Base-by-base conservation (phyloP, 2,797 vertebrate species). In the Galago senegalensis region DNA sequence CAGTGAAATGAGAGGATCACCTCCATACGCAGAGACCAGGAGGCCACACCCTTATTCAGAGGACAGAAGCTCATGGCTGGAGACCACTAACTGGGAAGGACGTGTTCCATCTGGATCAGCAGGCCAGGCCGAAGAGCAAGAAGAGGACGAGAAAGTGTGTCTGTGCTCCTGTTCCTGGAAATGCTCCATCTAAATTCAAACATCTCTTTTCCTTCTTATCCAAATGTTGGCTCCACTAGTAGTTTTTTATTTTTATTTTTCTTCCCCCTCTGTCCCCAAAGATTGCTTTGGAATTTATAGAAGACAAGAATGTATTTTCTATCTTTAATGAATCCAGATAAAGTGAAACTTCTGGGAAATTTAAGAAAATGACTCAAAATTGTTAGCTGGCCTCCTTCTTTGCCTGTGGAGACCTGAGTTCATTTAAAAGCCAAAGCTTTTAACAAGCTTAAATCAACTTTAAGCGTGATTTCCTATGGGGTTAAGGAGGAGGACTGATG, bases 91-190 rank as follows among this genome's bases (percentile, higher is more conserved):
- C 29, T 93, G 70, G 95, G 40, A 93, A 86, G 12, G 0, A 0
- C 2, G 7, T 6, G 5, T 53, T 61, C 61, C 23, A 3, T 27
- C 58, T 2, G 3, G 17, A 75, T 2, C 12, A 65, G 31, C 5
- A 8, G 20, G 96, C 40, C 90, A 65, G 56, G 8, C 1, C 3
- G 40, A 83, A 20, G 81, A 82, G 13, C 25, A 92, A 18, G 85
- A 96, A 72, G 93, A 77, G 5, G 31, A 31, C 9, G 69, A 79
- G 46, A 61, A 93, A 7, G 25, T 86, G 0, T 53, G 65, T 16
- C 34, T 87, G 25, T 95, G 53, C 31, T 40, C 84, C 80, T 96
- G 76, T 21, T 56, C 53, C 10, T 97, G 96, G 81, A 97, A 96
- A 9, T 89, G 56, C 75, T 96, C 94, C 3, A 77, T 69, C 92